Evolutionary conservation across 2,888 invertebrate genomes (phyloP), one percentile per base, ranked within the genome.

Genomic region (Sacculina carcini): DNA sequence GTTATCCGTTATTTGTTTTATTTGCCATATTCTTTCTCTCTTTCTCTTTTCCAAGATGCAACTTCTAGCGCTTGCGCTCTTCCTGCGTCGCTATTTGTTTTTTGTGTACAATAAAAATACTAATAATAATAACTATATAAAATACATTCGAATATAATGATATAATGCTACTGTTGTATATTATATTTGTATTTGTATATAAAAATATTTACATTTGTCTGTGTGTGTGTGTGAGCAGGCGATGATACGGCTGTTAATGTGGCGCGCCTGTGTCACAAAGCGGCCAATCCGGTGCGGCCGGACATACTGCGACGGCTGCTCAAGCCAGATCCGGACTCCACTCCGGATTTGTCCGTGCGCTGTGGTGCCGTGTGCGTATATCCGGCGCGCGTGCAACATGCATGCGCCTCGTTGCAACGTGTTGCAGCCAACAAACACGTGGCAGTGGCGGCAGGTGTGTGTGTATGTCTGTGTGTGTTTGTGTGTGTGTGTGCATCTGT

Each of bases 351-450:
- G 61, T 62, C 39, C 10, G 57, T 73, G 23, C 67, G 65, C 16
- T 81, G 84, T 38, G 96, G 82, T 40, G 92, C 96, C 2, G 83
- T 98, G 23, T 98, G 94, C 70, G 86, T 98, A 2, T 94, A 94
- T 67, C 94, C 96, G 1, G 76, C 75, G 48, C 74, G 82, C 64
- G 82, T 92, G 0, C 63, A 69, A 19, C 79, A 82, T 68, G 86
- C 81, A 42, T 68, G 71, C 44, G 62, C 68, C 32, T 67, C 72
- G 6, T 64, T 85, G 4, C 66, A 69, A 52, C 67, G 69, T 44
- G 64, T 77, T 58, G 67, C 71, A 6, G 68, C 72, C 6, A 64
- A 58, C 12, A n/a, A n/a, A n/a, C 55, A 71, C 52, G 73, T 87
- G 49, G 74, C 78, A 57, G 76, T 89, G 57, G 89, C 86, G 34